A percentile compares a stretch with the other conserved stretches of the same genome.
phyloP scores from a whole-genome alignment of 37 sponge, comb jelly and placozoan species.

The Ianthella basta region DNA sequence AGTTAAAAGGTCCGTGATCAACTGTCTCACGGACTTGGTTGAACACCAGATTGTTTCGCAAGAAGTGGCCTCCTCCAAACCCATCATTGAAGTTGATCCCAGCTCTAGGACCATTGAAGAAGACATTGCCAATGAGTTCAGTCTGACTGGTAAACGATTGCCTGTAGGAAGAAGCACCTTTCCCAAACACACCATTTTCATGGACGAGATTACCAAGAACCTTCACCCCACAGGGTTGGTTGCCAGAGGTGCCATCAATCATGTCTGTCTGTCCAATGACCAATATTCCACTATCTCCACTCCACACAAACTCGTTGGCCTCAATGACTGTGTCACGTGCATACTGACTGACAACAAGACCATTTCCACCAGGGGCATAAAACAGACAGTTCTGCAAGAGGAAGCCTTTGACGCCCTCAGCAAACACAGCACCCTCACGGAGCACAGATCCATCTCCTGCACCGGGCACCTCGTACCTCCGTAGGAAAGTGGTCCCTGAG shows the following conservation, averaged over 20 bases:
- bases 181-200: slow-evolving; percentile 73
- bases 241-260: slow-evolving; percentile 72
- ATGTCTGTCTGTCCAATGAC: slow-evolving; percentile 27
- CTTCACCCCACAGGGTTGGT: slow-evolving; percentile 58
- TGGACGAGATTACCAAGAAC: slow-evolving; percentile 65
- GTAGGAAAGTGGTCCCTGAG: slow-evolving; percentile 67
- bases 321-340: slow-evolving; percentile 45
- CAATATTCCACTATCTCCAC: slow-evolving; percentile 40
- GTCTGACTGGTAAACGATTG: slow-evolving; percentile 68
- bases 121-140: slow-evolving; percentile 62
- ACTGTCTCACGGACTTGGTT: slow-evolving; percentile 73
- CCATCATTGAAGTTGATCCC: slow-evolving; percentile 89
- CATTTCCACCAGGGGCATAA: slow-evolving; percentile 69
- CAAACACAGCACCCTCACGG: slow-evolving; percentile 56
- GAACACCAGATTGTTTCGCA: slow-evolving; percentile 67
- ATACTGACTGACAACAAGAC: slow-evolving; percentile 50
- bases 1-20: slow-evolving; percentile 79
- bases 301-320: slow-evolving; percentile 49
- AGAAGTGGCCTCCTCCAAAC: slow-evolving; percentile 67
- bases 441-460: slow-evolving; percentile 69
- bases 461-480: slow-evolving; percentile 61
- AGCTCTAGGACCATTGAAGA: slow-evolving; percentile 84
- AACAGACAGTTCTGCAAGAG: slow-evolving; percentile 43
- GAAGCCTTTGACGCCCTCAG: slow-evolving; percentile 51
- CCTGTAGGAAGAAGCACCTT: slow-evolving; percentile 63